Conservation (phyloP, 2,888 invertebrate genomes). For the Drosophila subquinaria region DNA sequence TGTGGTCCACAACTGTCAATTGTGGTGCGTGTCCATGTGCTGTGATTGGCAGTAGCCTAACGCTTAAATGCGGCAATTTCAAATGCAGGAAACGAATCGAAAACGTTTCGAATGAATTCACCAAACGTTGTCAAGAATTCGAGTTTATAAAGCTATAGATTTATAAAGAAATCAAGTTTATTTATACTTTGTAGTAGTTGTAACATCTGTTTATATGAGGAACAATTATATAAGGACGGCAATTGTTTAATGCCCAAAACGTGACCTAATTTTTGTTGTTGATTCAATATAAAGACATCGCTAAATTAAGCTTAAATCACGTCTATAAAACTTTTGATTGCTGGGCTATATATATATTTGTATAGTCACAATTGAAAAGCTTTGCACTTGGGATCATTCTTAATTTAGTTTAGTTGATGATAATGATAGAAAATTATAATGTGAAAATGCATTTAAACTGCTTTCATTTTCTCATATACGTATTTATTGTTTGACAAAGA, state of each 20-base stretch:
- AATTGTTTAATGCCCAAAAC: constrained; percentile 11
- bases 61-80: constrained; percentile 17
- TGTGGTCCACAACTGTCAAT: constrained; percentile 71
- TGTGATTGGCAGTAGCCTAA: constrained; percentile 34
- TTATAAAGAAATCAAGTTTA: constrained; percentile 33
- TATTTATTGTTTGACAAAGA: constrained; percentile 17
- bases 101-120: background rate
- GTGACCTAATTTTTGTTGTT: constrained; percentile 45
- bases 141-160: constrained; percentile 35
- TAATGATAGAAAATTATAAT: background rate
- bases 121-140: constrained; percentile 39
- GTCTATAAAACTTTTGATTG: constrained; percentile 1
- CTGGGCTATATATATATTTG: background rate
- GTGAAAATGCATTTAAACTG: background rate
- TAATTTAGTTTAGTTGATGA: background rate
- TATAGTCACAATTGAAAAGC: background rate
- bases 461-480: constrained; percentile 13
- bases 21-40: constrained; percentile 43
- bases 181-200: background rate
- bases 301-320: constrained; percentile 5
- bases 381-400: background rate
- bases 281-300: background rate
- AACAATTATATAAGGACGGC: constrained; percentile 38
- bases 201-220: constrained; percentile 13
- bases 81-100: constrained; percentile 55